Evolutionary conservation across 1,140 invertebrate species (phyloP).

Genomic region (Hetaerina americana): DNA sequence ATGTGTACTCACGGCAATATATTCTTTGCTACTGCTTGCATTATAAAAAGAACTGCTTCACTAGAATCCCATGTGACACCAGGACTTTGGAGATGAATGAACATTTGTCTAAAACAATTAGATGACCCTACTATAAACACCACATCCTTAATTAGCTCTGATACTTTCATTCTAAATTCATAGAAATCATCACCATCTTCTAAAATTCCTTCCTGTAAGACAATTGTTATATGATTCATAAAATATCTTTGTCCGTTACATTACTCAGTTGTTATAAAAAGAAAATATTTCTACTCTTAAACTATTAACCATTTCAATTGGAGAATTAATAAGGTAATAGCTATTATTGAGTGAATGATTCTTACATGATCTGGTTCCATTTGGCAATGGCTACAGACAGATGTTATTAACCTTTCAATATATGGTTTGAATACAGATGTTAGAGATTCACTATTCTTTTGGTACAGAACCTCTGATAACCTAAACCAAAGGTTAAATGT

Average conservation of each 20-base stretch:
- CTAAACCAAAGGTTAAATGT: slow-evolving; percentile 96
- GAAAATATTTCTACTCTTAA: not conserved
- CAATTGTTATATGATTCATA: not conserved
- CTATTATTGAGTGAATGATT: slow-evolving; percentile 12
- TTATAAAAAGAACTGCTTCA: slow-evolving; percentile 91
- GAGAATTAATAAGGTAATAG: not conserved
- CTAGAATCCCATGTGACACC: slow-evolving; percentile 74
- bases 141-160: slow-evolving; percentile 90
- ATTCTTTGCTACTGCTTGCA: slow-evolving; percentile 91
- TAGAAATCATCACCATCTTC: slow-evolving; percentile 74
- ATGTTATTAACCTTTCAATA: slow-evolving; percentile 74
- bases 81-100: slow-evolving; percentile 50
- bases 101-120: slow-evolving; percentile 86
- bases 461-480: slow-evolving; percentile 86
- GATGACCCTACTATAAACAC: slow-evolving; percentile 93
- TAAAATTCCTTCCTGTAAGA: slow-evolving; percentile 61
- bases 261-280: slow-evolving; percentile 8
- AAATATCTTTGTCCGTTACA: not conserved
- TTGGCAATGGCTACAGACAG: slow-evolving; percentile 74
- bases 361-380: slow-evolving; percentile 79
- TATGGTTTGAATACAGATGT: slow-evolving; percentile 76
- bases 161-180: slow-evolving; percentile 81
- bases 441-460: slow-evolving; percentile 64
- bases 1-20: slow-evolving; percentile 73
- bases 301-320: not conserved